phyloP scores from a whole-genome alignment of 2,113 vertebrate genomes.

The Ciconia boyciana region DNA sequence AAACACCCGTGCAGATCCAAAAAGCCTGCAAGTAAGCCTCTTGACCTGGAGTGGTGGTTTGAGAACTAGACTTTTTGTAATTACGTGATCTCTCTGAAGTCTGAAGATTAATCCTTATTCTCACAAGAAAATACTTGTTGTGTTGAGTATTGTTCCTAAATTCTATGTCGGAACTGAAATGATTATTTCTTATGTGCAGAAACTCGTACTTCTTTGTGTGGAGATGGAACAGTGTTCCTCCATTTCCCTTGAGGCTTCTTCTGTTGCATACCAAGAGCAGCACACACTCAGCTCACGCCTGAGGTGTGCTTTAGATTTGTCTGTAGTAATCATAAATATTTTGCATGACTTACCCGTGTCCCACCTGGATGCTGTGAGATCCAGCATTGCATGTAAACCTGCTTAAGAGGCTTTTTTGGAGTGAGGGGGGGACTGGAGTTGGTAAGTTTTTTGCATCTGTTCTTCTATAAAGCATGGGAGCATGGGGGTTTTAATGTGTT shows the following conservation, averaged over 20 bases:
- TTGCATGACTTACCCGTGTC: rapidly evolving
- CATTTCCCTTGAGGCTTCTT: background rate
- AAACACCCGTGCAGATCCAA: background rate
- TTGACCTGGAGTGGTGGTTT: background rate
- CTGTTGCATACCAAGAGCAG: background rate
- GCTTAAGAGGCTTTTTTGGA: rapidly evolving
- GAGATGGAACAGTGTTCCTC: background rate
- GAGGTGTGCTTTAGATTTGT: background rate
- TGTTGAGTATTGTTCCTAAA: background rate
- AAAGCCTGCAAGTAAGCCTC: background rate
- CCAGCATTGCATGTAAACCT: background rate
- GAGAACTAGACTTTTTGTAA: rapidly evolving
- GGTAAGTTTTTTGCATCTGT: background rate
- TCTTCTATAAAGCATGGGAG: background rate
- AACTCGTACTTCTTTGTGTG: rapidly evolving
- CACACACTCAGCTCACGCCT: background rate
- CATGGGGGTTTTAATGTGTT: background rate
- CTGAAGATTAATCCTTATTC: background rate
- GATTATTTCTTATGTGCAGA: background rate
- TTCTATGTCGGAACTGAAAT: background rate
- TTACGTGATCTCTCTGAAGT: background rate
- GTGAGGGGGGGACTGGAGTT: background rate
- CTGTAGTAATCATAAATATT: rapidly evolving
- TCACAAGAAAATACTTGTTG: background rate
- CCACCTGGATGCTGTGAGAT: no score